A percentile compares a stretch with the other conserved stretches of the same genome.
Conservation (phyloP, 2,888 invertebrate species). For the Isotomurus palustris region DNA sequence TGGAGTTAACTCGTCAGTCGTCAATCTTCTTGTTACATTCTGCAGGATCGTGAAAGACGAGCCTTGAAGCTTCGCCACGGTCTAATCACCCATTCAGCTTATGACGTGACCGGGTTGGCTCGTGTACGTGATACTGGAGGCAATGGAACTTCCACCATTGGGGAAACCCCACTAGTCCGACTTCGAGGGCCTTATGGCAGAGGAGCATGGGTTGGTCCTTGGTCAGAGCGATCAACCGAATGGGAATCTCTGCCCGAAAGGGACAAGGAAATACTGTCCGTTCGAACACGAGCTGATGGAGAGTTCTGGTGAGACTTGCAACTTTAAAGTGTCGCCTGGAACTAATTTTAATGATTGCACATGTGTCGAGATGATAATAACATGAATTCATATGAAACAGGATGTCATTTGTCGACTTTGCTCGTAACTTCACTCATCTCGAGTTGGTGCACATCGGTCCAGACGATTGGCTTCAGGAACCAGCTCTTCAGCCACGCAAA, state of each 20-base stretch:
- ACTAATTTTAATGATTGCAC: not conserved
- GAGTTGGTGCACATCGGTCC: constrained; percentile 69
- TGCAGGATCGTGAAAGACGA: constrained; percentile 56
- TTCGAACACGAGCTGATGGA: constrained; percentile 61
- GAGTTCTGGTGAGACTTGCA: constrained; percentile 62
- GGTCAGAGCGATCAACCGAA: constrained; percentile 65
- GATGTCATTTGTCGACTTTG: constrained; percentile 69
- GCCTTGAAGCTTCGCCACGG: constrained; percentile 60
- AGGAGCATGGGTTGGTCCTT: constrained; percentile 67
- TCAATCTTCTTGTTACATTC: too few relatives aligned
- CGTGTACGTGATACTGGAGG: constrained; percentile 56
- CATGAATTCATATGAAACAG: constrained; percentile 49
- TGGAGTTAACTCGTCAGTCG: too few relatives aligned
- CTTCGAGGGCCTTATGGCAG: constrained; percentile 64
- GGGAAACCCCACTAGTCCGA: constrained; percentile 60
- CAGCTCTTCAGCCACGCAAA: constrained; percentile 62
- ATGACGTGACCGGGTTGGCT: constrained; percentile 62
- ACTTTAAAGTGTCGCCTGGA: not conserved
- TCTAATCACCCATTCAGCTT: constrained; percentile 63
- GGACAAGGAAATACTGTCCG: constrained; percentile 62
- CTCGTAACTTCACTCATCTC: constrained; percentile 61
- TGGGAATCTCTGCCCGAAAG: constrained; percentile 63
- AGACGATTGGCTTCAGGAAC: constrained; percentile 68
- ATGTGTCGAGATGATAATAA: not conserved
- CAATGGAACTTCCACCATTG: constrained; percentile 49